These are phyloP conservation scores for Gobio gobio DNA, from an alignment of 2,113 vertebrate genomes.

Conservation along the genomic window DNA sequence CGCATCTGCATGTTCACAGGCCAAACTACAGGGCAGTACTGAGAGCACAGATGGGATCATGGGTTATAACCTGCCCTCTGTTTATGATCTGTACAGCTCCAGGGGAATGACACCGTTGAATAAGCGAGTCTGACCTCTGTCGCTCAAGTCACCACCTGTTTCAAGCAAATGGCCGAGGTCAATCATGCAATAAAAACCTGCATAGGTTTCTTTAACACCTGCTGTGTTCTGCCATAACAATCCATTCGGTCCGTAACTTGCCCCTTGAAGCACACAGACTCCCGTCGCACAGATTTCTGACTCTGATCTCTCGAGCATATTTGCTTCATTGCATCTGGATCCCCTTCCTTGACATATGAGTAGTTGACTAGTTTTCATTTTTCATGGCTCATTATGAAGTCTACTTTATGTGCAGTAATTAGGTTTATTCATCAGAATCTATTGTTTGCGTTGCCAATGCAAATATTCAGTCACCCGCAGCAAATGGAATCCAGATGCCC, in stretches of 20 bases:
- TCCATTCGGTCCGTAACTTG: neutral
- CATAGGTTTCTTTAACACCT: neutral
- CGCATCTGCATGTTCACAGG: neutral
- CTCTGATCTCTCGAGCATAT: neutral
- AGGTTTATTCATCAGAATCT: slow-evolving; percentile 5
- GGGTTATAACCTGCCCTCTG: slow-evolving; percentile 13
- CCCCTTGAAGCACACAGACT: neutral
- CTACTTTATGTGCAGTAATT: slow-evolving; percentile 4
- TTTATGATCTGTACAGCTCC: slow-evolving; percentile 7
- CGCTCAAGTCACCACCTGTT: slow-evolving; percentile 18
- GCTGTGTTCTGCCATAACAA: neutral
- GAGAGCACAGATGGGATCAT: slow-evolving; percentile 8
- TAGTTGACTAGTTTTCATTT: neutral
- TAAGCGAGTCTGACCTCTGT: neutral
- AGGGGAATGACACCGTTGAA: neutral
- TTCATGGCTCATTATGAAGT: slow-evolving; percentile 11
- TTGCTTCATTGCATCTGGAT: slow-evolving; percentile 4
- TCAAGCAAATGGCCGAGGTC: neutral
- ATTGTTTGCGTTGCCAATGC: slow-evolving; percentile 11
- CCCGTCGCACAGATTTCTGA: neutral
- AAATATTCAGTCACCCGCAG: slow-evolving; percentile 15
- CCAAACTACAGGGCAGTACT: neutral
- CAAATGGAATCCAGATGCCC: slow-evolving; percentile 17
- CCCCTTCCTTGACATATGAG: neutral
- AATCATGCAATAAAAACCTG: slow-evolving; percentile 12